These are phyloP conservation scores for Emys orbicularis DNA, from an alignment of 2,797 vertebrate species.

Conservation along the genomic window DNA sequence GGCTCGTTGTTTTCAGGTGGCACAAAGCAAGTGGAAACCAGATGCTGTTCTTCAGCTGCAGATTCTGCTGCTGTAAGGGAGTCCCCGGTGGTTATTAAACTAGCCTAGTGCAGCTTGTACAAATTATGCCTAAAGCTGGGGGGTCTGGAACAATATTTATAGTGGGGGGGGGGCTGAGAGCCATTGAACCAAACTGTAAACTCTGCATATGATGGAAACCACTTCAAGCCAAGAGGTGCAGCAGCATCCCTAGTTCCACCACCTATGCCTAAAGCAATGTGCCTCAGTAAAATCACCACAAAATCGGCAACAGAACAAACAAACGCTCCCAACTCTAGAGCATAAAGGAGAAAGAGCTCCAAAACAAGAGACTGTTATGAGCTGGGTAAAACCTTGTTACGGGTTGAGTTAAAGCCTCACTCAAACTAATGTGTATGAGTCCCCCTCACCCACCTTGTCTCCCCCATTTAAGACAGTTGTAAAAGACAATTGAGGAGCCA, in stretches of 20 bases:
- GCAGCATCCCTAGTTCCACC: too few relatives aligned
- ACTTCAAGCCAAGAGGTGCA: too few relatives aligned
- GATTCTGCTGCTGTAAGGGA: conserved; percentile 26
- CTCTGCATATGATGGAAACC: too few relatives aligned
- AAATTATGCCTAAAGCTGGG: not conserved
- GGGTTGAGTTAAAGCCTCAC: not conserved
- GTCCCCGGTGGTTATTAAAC: conserved; percentile 32
- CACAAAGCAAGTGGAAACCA: conserved; percentile 33
- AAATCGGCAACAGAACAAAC: conserved; percentile 15
- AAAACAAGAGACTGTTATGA: not conserved
- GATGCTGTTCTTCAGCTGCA: conserved; percentile 32
- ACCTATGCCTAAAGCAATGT: not conserved
- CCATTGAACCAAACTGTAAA: too few relatives aligned
- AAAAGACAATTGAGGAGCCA: not conserved
- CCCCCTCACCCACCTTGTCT: not conserved
- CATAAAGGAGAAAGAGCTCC: not conserved
- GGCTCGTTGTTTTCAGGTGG: not conserved
- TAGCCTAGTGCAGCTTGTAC: conserved; percentile 36
- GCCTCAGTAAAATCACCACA: conserved; percentile 35
- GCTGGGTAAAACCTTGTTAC: not conserved
- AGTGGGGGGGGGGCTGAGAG: too few relatives aligned
- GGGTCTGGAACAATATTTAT: too few relatives aligned
- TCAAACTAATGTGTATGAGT: not conserved
- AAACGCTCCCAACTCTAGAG: not conserved
- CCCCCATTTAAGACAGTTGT: not conserved